Percentiles rank a stretch among this genome's conserved stretches.
These are phyloP conservation scores for Malaclemys terrapin DNA, from an alignment of 2,113 vertebrate genomes.

Conservation along the genomic window DNA sequence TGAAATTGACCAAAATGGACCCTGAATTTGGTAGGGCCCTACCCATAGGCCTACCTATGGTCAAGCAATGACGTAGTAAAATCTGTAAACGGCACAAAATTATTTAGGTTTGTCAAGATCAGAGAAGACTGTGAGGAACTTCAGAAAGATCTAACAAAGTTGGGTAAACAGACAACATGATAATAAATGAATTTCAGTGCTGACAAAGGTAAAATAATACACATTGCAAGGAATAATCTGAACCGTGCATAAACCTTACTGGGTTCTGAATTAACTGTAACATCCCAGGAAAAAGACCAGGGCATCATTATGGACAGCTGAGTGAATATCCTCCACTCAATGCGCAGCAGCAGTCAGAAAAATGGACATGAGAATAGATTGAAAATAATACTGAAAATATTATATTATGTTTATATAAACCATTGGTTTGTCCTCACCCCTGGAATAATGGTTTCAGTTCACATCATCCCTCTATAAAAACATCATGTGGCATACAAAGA, in stretches of 20 bases:
- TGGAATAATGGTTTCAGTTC: not conserved
- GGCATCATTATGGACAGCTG: not conserved
- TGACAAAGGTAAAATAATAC: not conserved
- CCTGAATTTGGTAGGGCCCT: too few relatives aligned
- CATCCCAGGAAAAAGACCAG: not conserved
- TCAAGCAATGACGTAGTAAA: not conserved
- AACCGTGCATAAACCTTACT: conserved; percentile 8
- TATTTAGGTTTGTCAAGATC: not conserved
- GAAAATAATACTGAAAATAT: not conserved
- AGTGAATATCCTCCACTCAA: not conserved
- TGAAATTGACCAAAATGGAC: too few relatives aligned
- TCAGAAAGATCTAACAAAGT: not conserved
- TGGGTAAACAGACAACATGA: not conserved
- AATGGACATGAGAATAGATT: not conserved
- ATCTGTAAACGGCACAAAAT: not conserved
- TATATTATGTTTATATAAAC: not conserved
- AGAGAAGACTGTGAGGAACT: not conserved
- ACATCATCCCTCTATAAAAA: not conserved
- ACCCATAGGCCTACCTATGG: not conserved
- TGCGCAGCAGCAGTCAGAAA: not conserved
- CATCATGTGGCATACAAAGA: not conserved
- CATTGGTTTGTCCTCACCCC: not conserved
- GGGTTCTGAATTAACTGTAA: conserved; percentile 19
- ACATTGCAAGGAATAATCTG: not conserved
- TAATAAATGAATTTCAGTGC: not conserved